Evolutionary conservation across 2,888 invertebrate genomes (phyloP).

Genomic region (Heliconius ethilla): DNA sequence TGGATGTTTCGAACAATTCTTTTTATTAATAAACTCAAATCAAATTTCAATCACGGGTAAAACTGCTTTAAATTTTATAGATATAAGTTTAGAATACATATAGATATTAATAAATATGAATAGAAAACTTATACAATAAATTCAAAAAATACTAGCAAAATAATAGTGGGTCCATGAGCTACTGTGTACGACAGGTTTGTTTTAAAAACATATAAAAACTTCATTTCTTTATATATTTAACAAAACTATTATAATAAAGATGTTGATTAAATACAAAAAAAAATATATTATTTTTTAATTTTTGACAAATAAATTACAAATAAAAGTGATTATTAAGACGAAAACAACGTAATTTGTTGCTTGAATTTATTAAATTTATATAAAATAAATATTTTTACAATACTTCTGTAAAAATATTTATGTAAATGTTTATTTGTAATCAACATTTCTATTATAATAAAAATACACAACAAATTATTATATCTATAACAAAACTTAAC

Average conservation of each 20-base stretch:
- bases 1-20: not conserved
- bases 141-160: slow-evolving; percentile 17
- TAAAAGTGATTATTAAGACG: too few species aligned
- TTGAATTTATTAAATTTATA: too few species aligned
- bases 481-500: slow-evolving; percentile 38
- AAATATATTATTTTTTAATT: too few species aligned
- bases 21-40: not conserved
- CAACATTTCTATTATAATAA: slow-evolving; percentile 21
- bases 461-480: slow-evolving; percentile 9
- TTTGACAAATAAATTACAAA: too few species aligned
- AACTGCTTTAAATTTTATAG: not conserved
- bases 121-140: not conserved
- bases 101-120: not conserved
- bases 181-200: not conserved
- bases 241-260: slow-evolving; percentile 6
- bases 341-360: too few species aligned
- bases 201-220: slow-evolving; percentile 12
- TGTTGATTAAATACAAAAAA: not conserved
- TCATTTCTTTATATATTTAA: slow-evolving; percentile 8
- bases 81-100: not conserved
- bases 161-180: slow-evolving; percentile 7
- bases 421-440: not conserved
- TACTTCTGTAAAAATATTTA: not conserved
- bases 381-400: too few species aligned
- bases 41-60: slow-evolving; percentile 1